Evolutionary conservation across 2,888 invertebrate species (phyloP), one percentile per base, ranked within the genome.

Genomic region (Fabriciana adippe): DNA sequence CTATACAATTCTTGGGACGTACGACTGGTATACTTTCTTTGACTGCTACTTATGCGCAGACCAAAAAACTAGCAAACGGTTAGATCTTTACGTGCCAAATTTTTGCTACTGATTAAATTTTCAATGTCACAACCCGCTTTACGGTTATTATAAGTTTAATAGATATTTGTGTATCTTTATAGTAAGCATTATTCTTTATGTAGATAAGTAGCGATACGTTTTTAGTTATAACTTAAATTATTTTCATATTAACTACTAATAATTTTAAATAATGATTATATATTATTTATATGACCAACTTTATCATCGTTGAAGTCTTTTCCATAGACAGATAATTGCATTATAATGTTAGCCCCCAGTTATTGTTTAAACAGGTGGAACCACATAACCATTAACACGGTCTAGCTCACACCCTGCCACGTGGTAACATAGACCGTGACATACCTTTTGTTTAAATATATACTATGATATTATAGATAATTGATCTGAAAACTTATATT

Each of bases 391-490:
- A 64, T 73, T 75, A 67, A 72, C 35, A 75, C 69, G 79, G 73
- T 73, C 74, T 73, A 70, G 61, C 73, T 73, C 72, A 53, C 75
- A 78, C 79, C 79, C 79, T 63, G 70, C 67, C 75, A 70, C 76
- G 79, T 81, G 80, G 77, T 75, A 78, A 77, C 78, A 69, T 72
- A 63, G 73, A 79, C 77, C 84, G 79, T 79, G 77, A 79, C 76
- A 72, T 60, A 60, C 31, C 47, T 5, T 13, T 35, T 35, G 11
- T 55, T 41, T 41, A 13, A 60, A 57, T 41, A 18, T 18, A 18
- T 18, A 41, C 35, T 35, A 56, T 59, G 54, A 14, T 57, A 35
- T 31, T n/a, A 1, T 15, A 5, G n/a, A 75, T 67, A 72, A 18
- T 15, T 6, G 8, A 1, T 51, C 1, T 51, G 18, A 18, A 51